phyloP scores from a whole-genome alignment of 2,797 vertebrate genomes.

The Pangasius krempfi region DNA sequence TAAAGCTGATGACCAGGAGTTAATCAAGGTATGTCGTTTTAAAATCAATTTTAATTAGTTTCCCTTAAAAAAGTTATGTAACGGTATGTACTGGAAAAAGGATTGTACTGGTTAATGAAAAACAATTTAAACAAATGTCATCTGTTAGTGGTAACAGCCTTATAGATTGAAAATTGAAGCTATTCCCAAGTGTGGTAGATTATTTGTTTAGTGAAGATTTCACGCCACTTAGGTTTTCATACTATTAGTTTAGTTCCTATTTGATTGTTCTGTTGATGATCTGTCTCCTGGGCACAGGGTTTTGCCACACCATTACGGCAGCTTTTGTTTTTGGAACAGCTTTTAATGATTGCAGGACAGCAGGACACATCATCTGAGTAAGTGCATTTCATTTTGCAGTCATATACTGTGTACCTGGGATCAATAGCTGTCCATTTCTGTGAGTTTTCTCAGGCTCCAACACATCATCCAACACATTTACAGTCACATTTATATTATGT shows the following conservation, averaged over 20 bases:
- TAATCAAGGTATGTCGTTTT: conserved; percentile 76
- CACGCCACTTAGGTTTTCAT: not conserved
- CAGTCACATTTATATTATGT: not conserved
- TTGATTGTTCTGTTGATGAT: conserved; percentile 12
- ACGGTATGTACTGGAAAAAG: not conserved
- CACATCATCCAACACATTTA: not conserved
- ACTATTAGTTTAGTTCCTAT: not conserved
- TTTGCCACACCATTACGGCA: conserved; percentile 69
- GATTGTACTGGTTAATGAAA: not conserved
- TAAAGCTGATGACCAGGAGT: conserved; percentile 73
- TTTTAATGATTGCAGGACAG: conserved; percentile 64
- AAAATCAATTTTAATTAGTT: not conserved
- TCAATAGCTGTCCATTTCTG: not conserved
- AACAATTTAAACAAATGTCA: not conserved
- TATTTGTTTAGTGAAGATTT: not conserved
- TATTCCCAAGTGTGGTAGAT: not conserved
- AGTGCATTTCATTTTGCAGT: conserved; percentile 6
- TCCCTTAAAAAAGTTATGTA: not conserved
- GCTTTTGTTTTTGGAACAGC: conserved; percentile 78
- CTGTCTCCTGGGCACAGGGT: conserved; percentile 70
- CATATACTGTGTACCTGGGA: not conserved
- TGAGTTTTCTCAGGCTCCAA: not conserved
- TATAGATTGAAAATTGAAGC: not conserved
- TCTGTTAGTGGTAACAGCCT: not conserved
- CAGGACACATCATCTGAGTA: conserved; percentile 42